Base-by-base conservation (phyloP, 2,113 vertebrate genomes). In the Tetrax tetrax region DNA sequence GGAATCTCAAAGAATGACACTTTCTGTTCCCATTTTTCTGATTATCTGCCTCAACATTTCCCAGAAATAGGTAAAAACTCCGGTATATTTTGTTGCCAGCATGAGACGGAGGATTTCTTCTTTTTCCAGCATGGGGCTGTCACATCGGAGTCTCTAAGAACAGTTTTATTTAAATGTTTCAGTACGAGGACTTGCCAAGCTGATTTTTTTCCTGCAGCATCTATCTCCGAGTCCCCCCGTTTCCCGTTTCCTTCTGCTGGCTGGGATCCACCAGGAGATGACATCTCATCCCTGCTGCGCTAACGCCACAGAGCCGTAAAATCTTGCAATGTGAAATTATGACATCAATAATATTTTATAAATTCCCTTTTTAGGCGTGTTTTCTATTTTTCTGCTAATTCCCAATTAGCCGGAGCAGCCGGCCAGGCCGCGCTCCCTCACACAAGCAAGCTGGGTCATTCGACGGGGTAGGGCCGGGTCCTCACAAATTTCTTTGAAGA, bases 161-260 rank as follows among this genome's bases (percentile, higher is more conserved):
- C 35, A 41, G 33, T 79, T 93, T 92, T 15, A 64, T 43, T 78
- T 53, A 57, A 95, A 60, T 7, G 16, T 35, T 90, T 77, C 83
- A 78, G 38, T 61, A 75, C 82, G 76, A 63, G 71, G 35, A 17
- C 56, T 81, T 51, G 22, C 43, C 15, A 8, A 94, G 71, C 7
- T n/a, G 50, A 9, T 66, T 80, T 70, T 82, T 59, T 50, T 71
- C 54, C 71, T 83, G 60, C 51, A 75, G 54, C 2, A 18, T 64
- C 66, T 78, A 54, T 56, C 80, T 87, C 47, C 0, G 4, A 27
- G 61, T 43, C 7, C 35, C 90, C 85, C 10, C 27, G 18, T 78
- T 93, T 94, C 90, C 95, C 29, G 12, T 82, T 90, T 84, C 88
- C 92, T 84, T 81, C 41, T 84, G 43, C 80, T 95, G 96, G 83